Evolutionary conservation across 2,888 invertebrate species (phyloP).

Genomic region (Nycteola revayana): DNA sequence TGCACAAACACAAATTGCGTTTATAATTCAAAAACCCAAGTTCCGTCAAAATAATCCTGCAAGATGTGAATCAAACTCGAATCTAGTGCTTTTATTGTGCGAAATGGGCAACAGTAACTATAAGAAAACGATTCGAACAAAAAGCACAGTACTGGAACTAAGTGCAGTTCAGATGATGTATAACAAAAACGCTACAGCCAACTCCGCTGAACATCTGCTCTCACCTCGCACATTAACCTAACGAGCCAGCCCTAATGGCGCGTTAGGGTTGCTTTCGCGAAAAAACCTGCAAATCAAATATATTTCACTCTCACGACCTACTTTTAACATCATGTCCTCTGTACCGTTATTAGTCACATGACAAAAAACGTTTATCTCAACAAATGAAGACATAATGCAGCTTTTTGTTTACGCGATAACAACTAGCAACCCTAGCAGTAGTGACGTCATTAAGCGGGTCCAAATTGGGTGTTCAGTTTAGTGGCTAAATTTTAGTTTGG

Average conservation of each 20-base stretch:
- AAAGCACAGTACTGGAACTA: conserved; percentile 48
- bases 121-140: conserved; percentile 36
- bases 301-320: conserved; percentile 61
- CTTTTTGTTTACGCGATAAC: conserved; percentile 34
- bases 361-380: conserved; percentile 63
- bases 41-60: no score
- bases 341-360: conserved; percentile 60
- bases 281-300: conserved; percentile 72
- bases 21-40: no score
- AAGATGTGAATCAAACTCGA: conserved; percentile 3
- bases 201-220: conserved; percentile 65
- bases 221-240: conserved; percentile 75
- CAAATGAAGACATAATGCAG: conserved; percentile 50
- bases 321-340: conserved; percentile 58
- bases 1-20: no score
- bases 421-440: conserved; percentile 28
- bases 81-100: conserved; percentile 27
- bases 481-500: conserved; percentile 24
- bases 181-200: conserved; percentile 61
- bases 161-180: conserved; percentile 65
- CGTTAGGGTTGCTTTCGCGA: conserved; percentile 57
- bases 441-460: conserved; percentile 33
- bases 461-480: conserved; percentile 28
- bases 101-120: conserved; percentile 25
- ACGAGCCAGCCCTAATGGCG: conserved; percentile 77